phyloP scores from a whole-genome alignment of 2,888 invertebrate genomes.

The Caenorhabditis sp. region DNA sequence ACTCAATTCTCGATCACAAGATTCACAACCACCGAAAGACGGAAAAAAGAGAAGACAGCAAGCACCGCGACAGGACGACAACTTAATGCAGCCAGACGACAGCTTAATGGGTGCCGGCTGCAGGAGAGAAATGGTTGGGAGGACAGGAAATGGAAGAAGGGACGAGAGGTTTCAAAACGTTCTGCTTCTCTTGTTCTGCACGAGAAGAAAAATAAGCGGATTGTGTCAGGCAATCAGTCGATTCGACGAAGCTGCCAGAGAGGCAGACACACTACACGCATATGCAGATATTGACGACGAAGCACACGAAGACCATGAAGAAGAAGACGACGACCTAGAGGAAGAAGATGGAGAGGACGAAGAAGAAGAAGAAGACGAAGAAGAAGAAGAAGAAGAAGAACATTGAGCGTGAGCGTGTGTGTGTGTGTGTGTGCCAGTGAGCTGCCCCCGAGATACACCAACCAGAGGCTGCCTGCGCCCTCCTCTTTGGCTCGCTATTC shows the following conservation, averaged over 20 bases:
- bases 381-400: slow-evolving; percentile 53
- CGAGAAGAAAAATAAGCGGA: slow-evolving; percentile 58
- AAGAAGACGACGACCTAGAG: slow-evolving; percentile 36
- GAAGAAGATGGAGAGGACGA: slow-evolving; percentile 56
- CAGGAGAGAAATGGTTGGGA: slow-evolving; percentile 14
- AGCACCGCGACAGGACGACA: background rate
- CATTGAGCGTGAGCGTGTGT: slow-evolving; percentile 59
- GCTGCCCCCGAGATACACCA: slow-evolving; percentile 62
- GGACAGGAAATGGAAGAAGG: slow-evolving; percentile 51
- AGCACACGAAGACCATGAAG: slow-evolving; percentile 45
- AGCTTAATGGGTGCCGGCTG: slow-evolving; percentile 38
- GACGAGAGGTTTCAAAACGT: slow-evolving; percentile 54
- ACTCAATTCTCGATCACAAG: background rate
- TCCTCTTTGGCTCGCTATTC: slow-evolving; percentile 26
- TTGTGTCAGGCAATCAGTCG: slow-evolving; percentile 63
- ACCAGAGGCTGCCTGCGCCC: slow-evolving; percentile 50
- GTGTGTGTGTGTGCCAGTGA: slow-evolving; percentile 58
- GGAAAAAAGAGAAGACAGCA: background rate
- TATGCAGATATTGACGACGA: slow-evolving; percentile 56
- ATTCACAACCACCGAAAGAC: background rate
- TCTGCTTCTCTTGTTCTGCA: slow-evolving; percentile 54
- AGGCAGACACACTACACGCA: slow-evolving; percentile 60
- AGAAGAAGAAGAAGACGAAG: slow-evolving; percentile 33
- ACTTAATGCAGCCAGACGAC: slow-evolving; percentile 18
- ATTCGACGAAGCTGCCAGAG: slow-evolving; percentile 55